Base-by-base conservation (phyloP, 2,797 vertebrate genomes). In the Picus viridis region DNA sequence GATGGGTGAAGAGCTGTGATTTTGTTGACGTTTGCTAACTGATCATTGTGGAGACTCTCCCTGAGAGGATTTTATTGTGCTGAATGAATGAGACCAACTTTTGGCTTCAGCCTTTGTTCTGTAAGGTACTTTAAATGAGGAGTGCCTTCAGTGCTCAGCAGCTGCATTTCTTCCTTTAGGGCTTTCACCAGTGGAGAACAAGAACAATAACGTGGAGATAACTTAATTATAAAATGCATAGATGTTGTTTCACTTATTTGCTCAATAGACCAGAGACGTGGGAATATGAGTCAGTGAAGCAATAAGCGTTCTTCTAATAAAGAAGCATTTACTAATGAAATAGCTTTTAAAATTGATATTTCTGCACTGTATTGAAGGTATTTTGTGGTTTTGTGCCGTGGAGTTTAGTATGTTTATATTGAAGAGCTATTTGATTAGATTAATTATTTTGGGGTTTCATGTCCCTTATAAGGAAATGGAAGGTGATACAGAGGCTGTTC, bases 191-290 rank as follows among this genome's bases (percentile, higher is more conserved):
- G 53, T 65, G 47, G 76, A 89, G 77, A 95, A 69, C 49, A 90
- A 63, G 78, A 93, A 62, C 80, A 92, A 61, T 92, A 89, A 90
- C 0, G 2, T 90, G 62, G 88, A 79, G 92, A 88, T 92, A 88
- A 65, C 51, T 88, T 84, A 84, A 87, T 95, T 94, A 86, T 69
- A 86, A 93, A 95, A 93, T 70, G 49, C 63, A 75, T 56, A 78
- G 84, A 83, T 92, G 75, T 41, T 83, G 58, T 90, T 93, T 84
- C 54, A 57, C 53, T 89, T 94, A 82, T 59, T 91, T 87, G 82
- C 84, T 88, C 87, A 88, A 59, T 30, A 75, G 49, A 69, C 75
- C 3, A 10, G 58, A 69, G 81, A 89, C 74, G 15, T n/a, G 88
- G 88, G 72, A 94, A 85, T 67, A 39, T n/a, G 45, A 92, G 70